Evolutionary conservation across 2,113 vertebrate genomes (phyloP), one percentile per base, ranked within the genome.

Genomic region (Scolopax mira): DNA sequence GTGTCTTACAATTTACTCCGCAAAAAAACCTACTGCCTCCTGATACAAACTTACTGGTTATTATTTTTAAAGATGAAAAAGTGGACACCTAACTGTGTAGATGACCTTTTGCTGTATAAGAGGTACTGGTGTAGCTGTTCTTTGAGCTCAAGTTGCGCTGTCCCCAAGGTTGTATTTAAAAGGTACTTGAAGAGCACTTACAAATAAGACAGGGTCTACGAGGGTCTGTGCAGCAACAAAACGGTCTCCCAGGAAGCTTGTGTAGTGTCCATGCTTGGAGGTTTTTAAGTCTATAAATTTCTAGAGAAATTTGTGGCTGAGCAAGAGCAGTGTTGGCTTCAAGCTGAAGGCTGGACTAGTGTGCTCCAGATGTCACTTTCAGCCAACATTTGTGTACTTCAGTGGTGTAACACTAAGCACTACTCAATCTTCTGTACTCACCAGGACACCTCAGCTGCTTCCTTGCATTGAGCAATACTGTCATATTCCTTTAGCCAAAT

Each of bases 191-290:
- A 73, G 24, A 60, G 17, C 24, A 22, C 35, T 33, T 46, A 23
- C 31, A 55, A 84, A 52, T n/a, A 13, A 30, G 8, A 5, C 3
- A 7, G 21, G 18, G 80, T 54, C 23, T 28, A 0, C 1, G 1
- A 24, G 37, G 24, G 14, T 22, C 2, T 21, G 28, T 69, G 31
- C 42, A 86, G 51, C 52, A 72, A 54, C 1, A 0, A 42, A 82
- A 19, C 10, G 12, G 48, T 42, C 44, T 35, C n/a, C n/a, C n/a
- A 79, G 57, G 42, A 52, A 24, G 4, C 15, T 3, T 75, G 52
- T 31, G 30, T 23, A 57, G 1, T 14, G 75, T 57, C 61, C 19
- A 4, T n/a, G 33, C 35, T 31, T 73, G 83, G 10, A 57, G 24
- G 3, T 8, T 79, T 86, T 44, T 11, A 66, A 60, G 24, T n/a